Conservation (phyloP, 2,797 vertebrate species). For the Peromyscus attwateri region DNA sequence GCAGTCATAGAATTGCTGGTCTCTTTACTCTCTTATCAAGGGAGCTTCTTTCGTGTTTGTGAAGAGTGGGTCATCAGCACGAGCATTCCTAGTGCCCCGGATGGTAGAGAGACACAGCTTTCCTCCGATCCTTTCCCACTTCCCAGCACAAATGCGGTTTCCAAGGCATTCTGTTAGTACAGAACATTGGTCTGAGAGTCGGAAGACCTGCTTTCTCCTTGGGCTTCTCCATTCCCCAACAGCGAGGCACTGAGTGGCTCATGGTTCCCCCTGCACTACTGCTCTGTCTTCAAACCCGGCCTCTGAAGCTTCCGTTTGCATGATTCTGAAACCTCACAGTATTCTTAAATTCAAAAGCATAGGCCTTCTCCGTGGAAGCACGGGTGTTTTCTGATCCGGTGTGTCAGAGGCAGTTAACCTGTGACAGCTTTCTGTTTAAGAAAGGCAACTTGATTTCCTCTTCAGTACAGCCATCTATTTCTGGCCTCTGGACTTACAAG, state of each 20-base stretch:
- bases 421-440: constrained; percentile 57
- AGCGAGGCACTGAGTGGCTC: background rate
- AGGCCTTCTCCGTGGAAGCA: background rate
- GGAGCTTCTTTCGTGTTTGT: background rate
- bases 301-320: background rate
- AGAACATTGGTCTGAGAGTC: background rate
- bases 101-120: background rate
- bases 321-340: background rate
- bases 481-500: fast-evolving
- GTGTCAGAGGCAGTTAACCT: background rate
- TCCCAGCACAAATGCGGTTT: background rate
- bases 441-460: constrained; percentile 51
- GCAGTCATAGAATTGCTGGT: background rate
- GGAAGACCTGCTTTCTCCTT: background rate
- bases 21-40: background rate
- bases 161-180: background rate
- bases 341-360: constrained; percentile 44
- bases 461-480: fast-evolving
- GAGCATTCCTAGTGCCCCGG: background rate
- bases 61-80: too few species aligned
- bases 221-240: background rate
- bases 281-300: background rate
- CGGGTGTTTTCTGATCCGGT: background rate
- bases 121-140: background rate
- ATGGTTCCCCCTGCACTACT: background rate